A percentile compares a stretch with the other conserved stretches of the same genome.
phyloP scores from a whole-genome alignment of 2,113 vertebrate species.

The Elephas maximus region DNA sequence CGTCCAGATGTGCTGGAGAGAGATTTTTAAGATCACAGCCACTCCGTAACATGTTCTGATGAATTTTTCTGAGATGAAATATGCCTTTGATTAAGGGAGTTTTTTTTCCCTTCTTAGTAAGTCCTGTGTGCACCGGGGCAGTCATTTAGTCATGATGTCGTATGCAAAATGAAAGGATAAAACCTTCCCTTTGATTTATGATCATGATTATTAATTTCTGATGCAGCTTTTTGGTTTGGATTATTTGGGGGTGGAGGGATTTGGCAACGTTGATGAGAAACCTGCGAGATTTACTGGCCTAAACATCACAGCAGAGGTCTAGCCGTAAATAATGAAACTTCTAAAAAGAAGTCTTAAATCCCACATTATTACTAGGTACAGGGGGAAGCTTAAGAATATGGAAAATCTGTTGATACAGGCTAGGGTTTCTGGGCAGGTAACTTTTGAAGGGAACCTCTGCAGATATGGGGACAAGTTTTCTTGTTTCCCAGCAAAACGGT shows the following conservation, averaged over 20 bases:
- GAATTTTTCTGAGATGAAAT: slow-evolving; percentile 80
- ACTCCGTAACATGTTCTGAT: neutral
- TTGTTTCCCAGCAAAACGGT: accelerated
- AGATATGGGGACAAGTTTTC: accelerated
- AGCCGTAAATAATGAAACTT: slow-evolving; percentile 70
- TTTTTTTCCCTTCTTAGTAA: slow-evolving; percentile 53
- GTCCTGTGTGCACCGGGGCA: slow-evolving; percentile 43
- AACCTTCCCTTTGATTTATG: slow-evolving; percentile 80
- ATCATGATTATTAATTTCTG: slow-evolving; percentile 80
- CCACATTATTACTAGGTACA: neutral
- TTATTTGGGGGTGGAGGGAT: slow-evolving; percentile 77
- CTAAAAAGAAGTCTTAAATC: slow-evolving; percentile 12
- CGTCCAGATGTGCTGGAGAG: slow-evolving; percentile 63
- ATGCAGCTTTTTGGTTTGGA: slow-evolving; percentile 77
- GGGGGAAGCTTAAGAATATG: neutral
- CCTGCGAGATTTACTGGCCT: slow-evolving; percentile 58
- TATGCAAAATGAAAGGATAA: slow-evolving; percentile 69
- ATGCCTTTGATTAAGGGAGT: slow-evolving; percentile 78
- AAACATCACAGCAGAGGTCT: slow-evolving; percentile 64
- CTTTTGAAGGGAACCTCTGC: neutral
- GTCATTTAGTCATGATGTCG: slow-evolving; percentile 48
- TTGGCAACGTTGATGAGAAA: slow-evolving; percentile 51
- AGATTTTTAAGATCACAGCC: neutral
- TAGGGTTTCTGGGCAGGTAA: neutral
- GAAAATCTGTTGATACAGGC: neutral